These are phyloP conservation scores for Gymnoscopelus microlampas DNA, from an alignment of 2,797 vertebrate genomes.

Conservation along the genomic window DNA sequence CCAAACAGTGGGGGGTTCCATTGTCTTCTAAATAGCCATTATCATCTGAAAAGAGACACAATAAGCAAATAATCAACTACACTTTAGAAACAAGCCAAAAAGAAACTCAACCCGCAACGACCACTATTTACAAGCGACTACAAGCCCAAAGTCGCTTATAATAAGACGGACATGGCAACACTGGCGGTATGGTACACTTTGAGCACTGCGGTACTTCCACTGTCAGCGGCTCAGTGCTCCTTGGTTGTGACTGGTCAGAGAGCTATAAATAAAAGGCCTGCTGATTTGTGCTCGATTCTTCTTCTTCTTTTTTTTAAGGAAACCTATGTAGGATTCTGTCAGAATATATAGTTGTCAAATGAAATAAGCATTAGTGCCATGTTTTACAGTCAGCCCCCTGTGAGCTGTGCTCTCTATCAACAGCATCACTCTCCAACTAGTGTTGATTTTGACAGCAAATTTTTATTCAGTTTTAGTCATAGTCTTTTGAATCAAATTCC, in stretches of 20 bases:
- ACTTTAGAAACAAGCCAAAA: too few species aligned
- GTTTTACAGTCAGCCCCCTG: neutral
- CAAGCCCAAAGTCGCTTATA: neutral
- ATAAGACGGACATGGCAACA: constrained; percentile 3
- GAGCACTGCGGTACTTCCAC: constrained; percentile 19
- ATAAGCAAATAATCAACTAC: too few species aligned
- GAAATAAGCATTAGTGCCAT: neutral
- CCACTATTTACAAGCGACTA: neutral
- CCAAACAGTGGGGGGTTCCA: too few species aligned
- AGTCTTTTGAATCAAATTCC: too few species aligned
- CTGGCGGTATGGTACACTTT: constrained; percentile 26
- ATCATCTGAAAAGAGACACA: too few species aligned
- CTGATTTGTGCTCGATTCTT: neutral
- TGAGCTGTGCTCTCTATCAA: constrained; percentile 7
- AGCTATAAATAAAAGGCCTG: constrained; percentile 6
- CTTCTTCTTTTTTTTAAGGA: neutral
- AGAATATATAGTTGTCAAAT: neutral
- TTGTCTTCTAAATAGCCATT: too few species aligned
- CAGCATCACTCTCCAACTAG: constrained; percentile 17
- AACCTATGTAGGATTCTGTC: neutral
- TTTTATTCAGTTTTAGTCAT: too few species aligned
- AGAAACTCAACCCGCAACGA: too few species aligned
- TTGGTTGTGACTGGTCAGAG: constrained; percentile 12
- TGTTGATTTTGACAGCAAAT: too few species aligned
- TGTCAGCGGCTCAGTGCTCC: neutral